phyloP scores from a whole-genome alignment of 2,888 invertebrate genomes.

The Sarcophaga rosellei region DNA sequence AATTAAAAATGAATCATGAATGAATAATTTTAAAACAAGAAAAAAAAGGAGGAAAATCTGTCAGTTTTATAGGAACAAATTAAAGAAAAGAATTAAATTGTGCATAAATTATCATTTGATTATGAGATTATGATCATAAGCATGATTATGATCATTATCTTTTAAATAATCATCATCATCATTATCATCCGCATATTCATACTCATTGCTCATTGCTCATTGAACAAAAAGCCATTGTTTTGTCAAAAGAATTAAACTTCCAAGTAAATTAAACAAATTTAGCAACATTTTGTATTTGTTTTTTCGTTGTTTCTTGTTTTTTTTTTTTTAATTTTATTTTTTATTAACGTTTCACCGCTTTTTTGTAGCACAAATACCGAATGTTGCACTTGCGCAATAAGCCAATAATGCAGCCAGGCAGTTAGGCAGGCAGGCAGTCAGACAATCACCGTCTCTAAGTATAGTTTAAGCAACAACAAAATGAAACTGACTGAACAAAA shows the following conservation, averaged over 20 bases:
- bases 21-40: background rate
- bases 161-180: no score
- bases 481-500: no score
- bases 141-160: no score
- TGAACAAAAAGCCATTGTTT: conserved; percentile 29
- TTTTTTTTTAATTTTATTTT: conserved; percentile 1
- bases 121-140: no score
- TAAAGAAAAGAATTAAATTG: no score
- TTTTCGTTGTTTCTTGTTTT: background rate
- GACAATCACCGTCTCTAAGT: background rate
- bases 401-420: conserved; percentile 15
- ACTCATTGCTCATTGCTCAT: no score
- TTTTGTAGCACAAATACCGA: conserved; percentile 22
- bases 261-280: background rate
- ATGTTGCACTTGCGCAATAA: conserved; percentile 61
- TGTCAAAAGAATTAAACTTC: conserved; percentile 4
- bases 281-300: conserved; percentile 8
- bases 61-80: conserved; percentile 22
- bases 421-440: background rate
- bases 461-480: no score
- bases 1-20: conserved; percentile 32
- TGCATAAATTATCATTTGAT: no score
- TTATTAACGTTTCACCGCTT: conserved; percentile 10
- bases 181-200: background rate
- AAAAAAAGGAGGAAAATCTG: background rate